phyloP scores from a whole-genome alignment of 2,888 invertebrate species.

The Platycheirus albimanus region DNA sequence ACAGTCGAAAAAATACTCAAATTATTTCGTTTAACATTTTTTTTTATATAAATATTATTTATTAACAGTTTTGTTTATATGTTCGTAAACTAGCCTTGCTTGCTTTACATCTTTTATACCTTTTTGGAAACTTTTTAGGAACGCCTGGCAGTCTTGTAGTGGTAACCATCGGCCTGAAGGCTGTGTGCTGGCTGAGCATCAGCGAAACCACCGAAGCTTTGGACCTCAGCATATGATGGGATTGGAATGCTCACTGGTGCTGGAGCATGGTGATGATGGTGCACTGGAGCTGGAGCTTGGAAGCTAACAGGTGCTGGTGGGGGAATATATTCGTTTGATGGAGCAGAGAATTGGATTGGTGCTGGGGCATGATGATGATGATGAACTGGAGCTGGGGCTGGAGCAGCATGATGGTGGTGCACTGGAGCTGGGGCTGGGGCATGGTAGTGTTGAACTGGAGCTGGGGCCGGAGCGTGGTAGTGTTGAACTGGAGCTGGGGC shows the following conservation, averaged over 20 bases:
- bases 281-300: conserved; percentile 31
- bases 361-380: conserved; percentile 12
- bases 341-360: conserved; percentile 5
- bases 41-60: conserved; percentile 49
- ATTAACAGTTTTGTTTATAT: conserved; percentile 29
- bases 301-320: conserved; percentile 51
- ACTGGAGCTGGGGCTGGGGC: conserved; percentile 15
- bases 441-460: not conserved
- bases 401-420: not conserved
- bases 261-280: conserved; percentile 19
- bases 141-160: conserved; percentile 59
- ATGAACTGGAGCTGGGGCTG: conserved; percentile 32
- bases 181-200: conserved; percentile 56
- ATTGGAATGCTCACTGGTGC: conserved; percentile 7
- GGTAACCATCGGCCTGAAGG: conserved; percentile 61
- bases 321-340: conserved; percentile 58
- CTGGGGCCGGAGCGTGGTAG: conserved; percentile 3
- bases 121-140: conserved; percentile 20
- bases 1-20: not conserved
- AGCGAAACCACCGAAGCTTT: not conserved
- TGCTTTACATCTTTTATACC: conserved; percentile 3
- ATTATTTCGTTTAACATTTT: not conserved
- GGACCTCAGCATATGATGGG: not conserved
- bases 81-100: conserved; percentile 28
- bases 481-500: conserved; percentile 36